phyloP scores from a whole-genome alignment of 2,797 vertebrate species.

The Neoniphon sammara region DNA sequence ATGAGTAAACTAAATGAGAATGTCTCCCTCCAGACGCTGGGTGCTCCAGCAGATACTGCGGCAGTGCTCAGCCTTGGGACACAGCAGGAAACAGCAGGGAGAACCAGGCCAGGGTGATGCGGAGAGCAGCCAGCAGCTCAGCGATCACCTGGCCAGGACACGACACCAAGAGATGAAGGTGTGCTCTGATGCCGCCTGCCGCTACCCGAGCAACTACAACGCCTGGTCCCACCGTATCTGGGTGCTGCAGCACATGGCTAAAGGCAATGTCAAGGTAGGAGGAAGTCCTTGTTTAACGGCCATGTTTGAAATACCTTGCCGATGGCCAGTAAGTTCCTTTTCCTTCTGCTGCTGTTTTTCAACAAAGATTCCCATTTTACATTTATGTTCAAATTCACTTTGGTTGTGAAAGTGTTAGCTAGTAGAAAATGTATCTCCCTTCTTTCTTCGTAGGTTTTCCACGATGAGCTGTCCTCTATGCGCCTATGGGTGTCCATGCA shows the following conservation, averaged over 20 bases:
- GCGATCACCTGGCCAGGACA: constrained; percentile 83
- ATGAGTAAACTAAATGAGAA: too few relatives aligned
- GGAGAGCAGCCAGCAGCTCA: constrained; percentile 53
- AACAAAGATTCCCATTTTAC: too few relatives aligned
- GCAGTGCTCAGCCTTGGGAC: constrained; percentile 78
- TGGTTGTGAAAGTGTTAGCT: too few relatives aligned
- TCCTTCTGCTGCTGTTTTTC: too few relatives aligned
- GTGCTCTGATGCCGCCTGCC: constrained; percentile 92
- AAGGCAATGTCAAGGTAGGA: constrained; percentile 90
- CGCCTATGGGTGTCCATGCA: constrained; percentile 95
- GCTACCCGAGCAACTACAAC: constrained; percentile 98
- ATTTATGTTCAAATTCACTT: too few relatives aligned
- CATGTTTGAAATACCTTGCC: too few relatives aligned
- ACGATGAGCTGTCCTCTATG: constrained; percentile 92
- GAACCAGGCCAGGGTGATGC: constrained; percentile 50
- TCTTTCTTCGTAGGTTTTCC: constrained; percentile 84
- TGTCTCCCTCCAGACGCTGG: constrained; percentile 86
- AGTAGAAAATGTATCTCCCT: background rate
- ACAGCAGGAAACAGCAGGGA: constrained; percentile 81
- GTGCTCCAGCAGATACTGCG: constrained; percentile 90
- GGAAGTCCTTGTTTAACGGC: too few relatives aligned
- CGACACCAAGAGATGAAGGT: constrained; percentile 93
- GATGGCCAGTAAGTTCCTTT: too few relatives aligned
- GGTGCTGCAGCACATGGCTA: constrained; percentile 93
- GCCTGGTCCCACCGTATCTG: constrained; percentile 99